Evolutionary conservation across 2,888 invertebrate species (phyloP), one percentile per base, ranked within the genome.

Genomic region (Marronus borbonicus): DNA sequence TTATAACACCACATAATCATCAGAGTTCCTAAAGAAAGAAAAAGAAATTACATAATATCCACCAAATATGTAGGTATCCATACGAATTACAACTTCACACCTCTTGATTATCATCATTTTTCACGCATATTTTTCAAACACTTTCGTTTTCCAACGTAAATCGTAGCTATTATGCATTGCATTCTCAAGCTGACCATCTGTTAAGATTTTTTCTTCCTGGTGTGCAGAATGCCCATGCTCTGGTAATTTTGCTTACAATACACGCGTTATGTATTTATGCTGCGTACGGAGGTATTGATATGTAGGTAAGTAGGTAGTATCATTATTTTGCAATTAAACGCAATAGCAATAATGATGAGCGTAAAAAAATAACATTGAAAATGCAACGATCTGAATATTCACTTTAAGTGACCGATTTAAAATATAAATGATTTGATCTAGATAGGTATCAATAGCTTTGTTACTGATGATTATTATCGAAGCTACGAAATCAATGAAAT

Each of bases 321-420:
- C 20, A 8, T 17, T n/a, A 58, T 58, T 4, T 58, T 20, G 20
- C 55, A 20, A 20, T 58, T 20, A 20, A 58, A 20, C 20, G 20
- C 24, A 58, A 58, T 58, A 58, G 20, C 20, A 58, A 58, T 58
- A 58, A 58, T 7, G 10, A 58, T 58, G 44, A 58, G 55, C 2
- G 55, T 20, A 24, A 10, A 12, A 44, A 44, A 44, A 44, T 8
- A 44, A 44, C 44, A 12, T 24, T 58, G 12, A 44, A 20, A 58
- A 20, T 20, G 20, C 24, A 58, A 20, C 1, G 20, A 0, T 55
- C 0, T 7, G 55, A 2, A 17, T 55, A 17, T 55, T 55, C n/a
- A 0, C 10, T 8, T 55, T 0, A 17, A 17, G n/a, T 20, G 55
- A 55, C 55, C 55, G 17, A 17, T 5, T 55, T 55, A 20, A 8